Evolutionary conservation across 2,113 vertebrate species (phyloP).

Genomic region (Urocitellus parryii): DNA sequence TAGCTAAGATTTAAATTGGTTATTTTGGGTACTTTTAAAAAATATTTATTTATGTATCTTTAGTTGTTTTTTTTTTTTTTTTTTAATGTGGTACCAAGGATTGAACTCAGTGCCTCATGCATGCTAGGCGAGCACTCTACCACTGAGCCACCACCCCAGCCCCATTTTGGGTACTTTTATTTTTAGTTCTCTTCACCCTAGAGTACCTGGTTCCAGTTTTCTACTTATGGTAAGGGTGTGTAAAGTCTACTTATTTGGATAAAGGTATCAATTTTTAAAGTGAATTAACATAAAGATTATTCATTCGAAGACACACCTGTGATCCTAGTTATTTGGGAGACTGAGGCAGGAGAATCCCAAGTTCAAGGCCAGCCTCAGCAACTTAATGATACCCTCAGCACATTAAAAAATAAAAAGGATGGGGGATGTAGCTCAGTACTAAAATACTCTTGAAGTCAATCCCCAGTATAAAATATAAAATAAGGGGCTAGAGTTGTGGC

Average conservation of each 20-base stretch:
- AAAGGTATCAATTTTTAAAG: background rate
- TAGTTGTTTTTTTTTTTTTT: too few species aligned
- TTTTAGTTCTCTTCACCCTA: background rate
- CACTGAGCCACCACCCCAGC: too few species aligned
- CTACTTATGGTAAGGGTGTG: background rate
- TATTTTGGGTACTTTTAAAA: background rate
- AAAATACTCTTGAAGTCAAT: background rate
- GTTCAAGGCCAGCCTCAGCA: background rate
- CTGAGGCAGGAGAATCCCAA: background rate
- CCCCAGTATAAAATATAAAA: background rate
- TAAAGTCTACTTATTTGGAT: constrained; percentile 8
- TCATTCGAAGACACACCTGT: too few species aligned
- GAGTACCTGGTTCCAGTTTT: background rate
- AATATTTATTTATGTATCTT: too few species aligned
- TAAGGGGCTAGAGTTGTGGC: too few species aligned
- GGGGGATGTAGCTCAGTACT: background rate
- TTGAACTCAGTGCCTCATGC: too few species aligned
- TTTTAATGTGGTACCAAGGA: too few species aligned
- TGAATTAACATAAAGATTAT: constrained; percentile 15
- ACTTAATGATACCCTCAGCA: background rate
- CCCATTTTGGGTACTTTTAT: background rate
- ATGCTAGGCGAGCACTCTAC: too few species aligned
- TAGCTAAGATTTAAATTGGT: background rate
- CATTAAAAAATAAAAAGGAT: background rate
- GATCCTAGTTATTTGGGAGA: too few species aligned